Evolutionary conservation across 35 echinoderm and acorn worm species (phyloP), one percentile per base, ranked within the genome.

Genomic region (Apostichopus parvimensis): DNA sequence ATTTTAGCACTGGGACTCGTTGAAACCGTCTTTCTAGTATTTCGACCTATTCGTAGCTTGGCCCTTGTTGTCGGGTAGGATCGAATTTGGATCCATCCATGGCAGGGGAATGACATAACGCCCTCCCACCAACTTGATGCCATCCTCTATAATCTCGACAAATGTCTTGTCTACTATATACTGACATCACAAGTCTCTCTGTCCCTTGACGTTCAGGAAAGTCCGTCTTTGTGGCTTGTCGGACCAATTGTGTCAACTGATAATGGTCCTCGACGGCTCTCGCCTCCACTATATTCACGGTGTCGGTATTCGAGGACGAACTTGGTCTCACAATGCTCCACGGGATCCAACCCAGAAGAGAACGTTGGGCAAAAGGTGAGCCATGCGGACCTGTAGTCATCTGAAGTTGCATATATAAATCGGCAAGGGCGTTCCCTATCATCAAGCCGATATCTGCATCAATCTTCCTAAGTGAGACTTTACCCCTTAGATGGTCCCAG

Each of bases 381-480:
- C 83, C 83, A 0, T 6, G 64, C 7, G 83, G 84, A 18, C 85
- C 92, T 78, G 86, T 80, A 1, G 80, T 20, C 14, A 87, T 66
- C 5, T 93, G 64, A 93, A 34, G 11, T n/a, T 84, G 92, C 12
- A 86, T 93, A 59, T 93, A 93, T 15, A 77, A 83, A 28, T 89
- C 72, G 9, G 92, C 83, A 10, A 93, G 83, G 52, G 83, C 84
- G 64, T 93, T 93, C 56, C 64, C 15, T 25, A 25, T 1, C 25
- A 25, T 25, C 25, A 25, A 25, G 25, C 25, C 25, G 25, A 25
- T 25, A 25, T 93, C 92, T 26, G 55, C 92, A 79, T 93, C 92
- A 11, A 93, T 89, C 52, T 89, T 2, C 9, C 57, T 84, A 55
- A 93, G 11, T 1, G 34, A 34, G 6, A 93, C 92, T 65, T 81